Percentiles rank a stretch among this genome's conserved stretches.
Evolutionary conservation across 2,113 vertebrate species (phyloP).

Genomic region (Oophaga pumilio): DNA sequence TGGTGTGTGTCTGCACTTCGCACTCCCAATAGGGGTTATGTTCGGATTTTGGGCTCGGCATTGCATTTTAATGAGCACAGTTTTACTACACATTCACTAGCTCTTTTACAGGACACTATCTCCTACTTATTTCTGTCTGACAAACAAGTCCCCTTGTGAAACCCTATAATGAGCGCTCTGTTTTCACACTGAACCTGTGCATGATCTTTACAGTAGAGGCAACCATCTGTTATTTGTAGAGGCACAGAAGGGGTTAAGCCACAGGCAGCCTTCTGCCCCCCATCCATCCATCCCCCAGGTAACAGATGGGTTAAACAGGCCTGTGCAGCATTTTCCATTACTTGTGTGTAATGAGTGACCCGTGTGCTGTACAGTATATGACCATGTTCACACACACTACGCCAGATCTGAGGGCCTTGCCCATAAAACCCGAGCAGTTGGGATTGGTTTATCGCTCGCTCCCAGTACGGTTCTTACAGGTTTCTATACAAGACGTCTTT

Average conservation of each 20-base stretch:
- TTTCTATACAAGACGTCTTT: no score
- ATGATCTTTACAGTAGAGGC: neutral
- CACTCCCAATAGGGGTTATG: neutral
- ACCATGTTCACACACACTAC: no score
- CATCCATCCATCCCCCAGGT: no score
- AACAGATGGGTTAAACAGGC: conserved; percentile 28
- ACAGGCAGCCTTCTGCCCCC: neutral
- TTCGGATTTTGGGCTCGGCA: neutral
- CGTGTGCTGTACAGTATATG: neutral
- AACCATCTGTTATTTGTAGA: neutral
- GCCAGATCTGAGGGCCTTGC: neutral
- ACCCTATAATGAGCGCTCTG: neutral
- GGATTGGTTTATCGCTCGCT: no score
- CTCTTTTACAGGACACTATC: neutral
- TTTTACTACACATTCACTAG: neutral
- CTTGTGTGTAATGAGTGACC: neutral
- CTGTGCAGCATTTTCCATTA: neutral
- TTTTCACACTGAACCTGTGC: conserved; percentile 7
- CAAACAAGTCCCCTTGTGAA: neutral
- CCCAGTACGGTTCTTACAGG: no score
- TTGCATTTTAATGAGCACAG: neutral
- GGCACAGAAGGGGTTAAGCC: neutral
- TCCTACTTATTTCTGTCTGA: neutral
- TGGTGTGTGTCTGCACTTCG: neutral
- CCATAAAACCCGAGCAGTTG: neutral